Evolutionary conservation across 2,888 invertebrate genomes (phyloP).

Genomic region (Amitus sp.): DNA sequence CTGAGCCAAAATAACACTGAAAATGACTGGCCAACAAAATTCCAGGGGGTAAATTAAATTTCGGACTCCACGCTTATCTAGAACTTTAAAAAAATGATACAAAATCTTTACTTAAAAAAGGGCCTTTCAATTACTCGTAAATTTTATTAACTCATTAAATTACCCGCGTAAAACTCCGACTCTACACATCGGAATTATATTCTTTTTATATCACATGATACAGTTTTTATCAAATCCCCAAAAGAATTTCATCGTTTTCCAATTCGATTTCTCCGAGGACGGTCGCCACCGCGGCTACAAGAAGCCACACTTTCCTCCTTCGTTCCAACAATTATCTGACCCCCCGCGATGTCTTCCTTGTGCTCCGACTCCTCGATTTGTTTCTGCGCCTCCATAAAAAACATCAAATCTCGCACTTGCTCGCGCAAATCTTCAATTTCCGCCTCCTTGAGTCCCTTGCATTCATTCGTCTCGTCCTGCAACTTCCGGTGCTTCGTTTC

Average conservation of each 20-base stretch:
- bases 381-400: constrained; percentile 90
- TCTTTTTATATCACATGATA: no score
- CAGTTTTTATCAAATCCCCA: not conserved
- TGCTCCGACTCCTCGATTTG: constrained; percentile 70
- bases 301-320: constrained; percentile 45
- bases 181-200: no score
- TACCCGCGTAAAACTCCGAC: no score
- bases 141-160: no score
- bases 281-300: constrained; percentile 32
- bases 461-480: constrained; percentile 57
- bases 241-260: constrained; percentile 18
- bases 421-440: constrained; percentile 89
- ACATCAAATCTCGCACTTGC: constrained; percentile 96
- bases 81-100: no score
- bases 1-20: no score
- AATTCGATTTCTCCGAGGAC: constrained; percentile 27
- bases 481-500: constrained; percentile 68
- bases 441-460: constrained; percentile 66
- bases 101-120: no score
- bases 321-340: constrained; percentile 71
- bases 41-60: no score
- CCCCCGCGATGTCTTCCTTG: constrained; percentile 71
- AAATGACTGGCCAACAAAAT: no score
- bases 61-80: no score
- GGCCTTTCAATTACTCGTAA: no score